These are phyloP conservation scores for Anoplolepis gracilipes DNA, from an alignment of 1,140 invertebrate species.

Conservation along the genomic window DNA sequence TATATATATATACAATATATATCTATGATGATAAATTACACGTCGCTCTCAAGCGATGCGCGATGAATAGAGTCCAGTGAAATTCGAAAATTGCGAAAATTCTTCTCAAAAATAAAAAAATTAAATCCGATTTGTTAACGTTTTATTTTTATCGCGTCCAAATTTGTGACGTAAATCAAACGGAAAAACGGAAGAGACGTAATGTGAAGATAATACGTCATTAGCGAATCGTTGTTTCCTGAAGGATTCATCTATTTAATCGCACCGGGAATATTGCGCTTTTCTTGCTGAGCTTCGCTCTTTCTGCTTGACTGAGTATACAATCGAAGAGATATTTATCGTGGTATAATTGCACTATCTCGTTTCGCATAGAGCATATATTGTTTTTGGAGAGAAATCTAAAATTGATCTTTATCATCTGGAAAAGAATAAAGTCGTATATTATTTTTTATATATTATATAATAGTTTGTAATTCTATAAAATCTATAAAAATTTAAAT, in stretches of 20 bases:
- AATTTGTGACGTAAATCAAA: constrained; percentile 1
- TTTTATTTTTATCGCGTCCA: constrained; percentile 33
- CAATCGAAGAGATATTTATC: constrained; percentile 7
- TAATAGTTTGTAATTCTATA: not conserved
- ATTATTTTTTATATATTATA: not conserved
- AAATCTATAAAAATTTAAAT: no score
- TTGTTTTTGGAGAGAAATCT: not conserved
- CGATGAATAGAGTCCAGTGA: constrained; percentile 32
- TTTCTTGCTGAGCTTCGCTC: not conserved
- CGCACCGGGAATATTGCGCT: not conserved
- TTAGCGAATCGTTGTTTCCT: constrained; percentile 45
- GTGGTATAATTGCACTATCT: constrained; percentile 4
- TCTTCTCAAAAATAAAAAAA: not conserved
- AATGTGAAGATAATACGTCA: constrained; percentile 45
- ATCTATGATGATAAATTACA: constrained; percentile 56
- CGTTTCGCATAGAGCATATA: not conserved
- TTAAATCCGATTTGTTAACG: constrained; percentile 32
- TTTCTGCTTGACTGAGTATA: not conserved
- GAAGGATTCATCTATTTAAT: constrained; percentile 16
- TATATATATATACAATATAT: no score
- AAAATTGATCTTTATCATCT: not conserved
- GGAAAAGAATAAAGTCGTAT: not conserved
- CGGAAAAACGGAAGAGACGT: not conserved
- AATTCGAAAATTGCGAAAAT: constrained; percentile 53
- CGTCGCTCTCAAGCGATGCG: constrained; percentile 33